phyloP scores from a whole-genome alignment of 2,888 invertebrate genomes.

The Agrotis puta region DNA sequence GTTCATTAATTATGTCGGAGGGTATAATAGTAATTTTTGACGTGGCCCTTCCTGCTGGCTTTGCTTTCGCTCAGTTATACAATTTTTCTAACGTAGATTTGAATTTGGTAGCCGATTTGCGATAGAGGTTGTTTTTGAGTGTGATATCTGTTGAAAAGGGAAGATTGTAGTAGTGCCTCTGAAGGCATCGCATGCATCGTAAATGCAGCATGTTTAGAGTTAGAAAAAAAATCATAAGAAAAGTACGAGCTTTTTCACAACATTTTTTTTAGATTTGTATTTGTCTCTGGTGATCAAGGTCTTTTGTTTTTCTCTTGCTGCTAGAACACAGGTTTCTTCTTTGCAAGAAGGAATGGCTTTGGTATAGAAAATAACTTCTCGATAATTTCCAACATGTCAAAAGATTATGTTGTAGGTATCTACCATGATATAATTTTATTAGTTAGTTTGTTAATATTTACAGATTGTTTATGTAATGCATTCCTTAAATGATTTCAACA shows the following conservation, averaged over 20 bases:
- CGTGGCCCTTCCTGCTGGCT: conserved; percentile 89
- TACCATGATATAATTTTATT: neutral
- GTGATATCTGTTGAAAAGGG: conserved; percentile 6
- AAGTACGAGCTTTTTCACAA: no score
- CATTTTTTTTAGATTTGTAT: no score
- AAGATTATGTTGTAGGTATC: no score
- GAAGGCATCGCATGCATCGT: neutral
- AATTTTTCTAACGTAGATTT: conserved; percentile 79
- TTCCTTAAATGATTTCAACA: neutral
- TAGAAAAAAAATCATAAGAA: no score
- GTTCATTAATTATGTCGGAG: conserved; percentile 89
- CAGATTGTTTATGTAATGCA: no score
- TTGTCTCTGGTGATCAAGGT: no score
- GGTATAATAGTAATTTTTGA: conserved; percentile 90
- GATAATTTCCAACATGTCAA: no score
- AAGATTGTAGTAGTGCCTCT: neutral
- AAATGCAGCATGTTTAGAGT: neutral
- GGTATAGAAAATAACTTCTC: no score
- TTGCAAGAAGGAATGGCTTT: no score
- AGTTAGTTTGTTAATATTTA: neutral
- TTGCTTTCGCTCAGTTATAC: conserved; percentile 86
- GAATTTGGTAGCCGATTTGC: conserved; percentile 52
- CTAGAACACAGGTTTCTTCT: no score
- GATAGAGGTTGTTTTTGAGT: conserved; percentile 1
- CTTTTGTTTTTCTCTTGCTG: no score